A percentile compares a stretch with the other conserved stretches of the same genome.
Evolutionary conservation across 2,797 vertebrate genomes (phyloP).

Genomic region (Cottoperca gobio): DNA sequence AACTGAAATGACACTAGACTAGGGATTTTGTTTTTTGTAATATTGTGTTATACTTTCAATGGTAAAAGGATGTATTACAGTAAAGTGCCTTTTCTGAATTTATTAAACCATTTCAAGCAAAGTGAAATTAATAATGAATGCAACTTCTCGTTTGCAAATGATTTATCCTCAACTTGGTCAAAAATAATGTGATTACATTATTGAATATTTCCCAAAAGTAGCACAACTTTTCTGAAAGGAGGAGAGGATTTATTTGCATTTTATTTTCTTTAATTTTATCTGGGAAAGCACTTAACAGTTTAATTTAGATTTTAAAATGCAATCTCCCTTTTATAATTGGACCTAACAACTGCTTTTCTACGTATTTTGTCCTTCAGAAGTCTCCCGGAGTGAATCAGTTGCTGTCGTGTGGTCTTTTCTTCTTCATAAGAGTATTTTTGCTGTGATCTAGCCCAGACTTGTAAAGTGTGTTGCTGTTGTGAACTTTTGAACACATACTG

Average conservation of each 20-base stretch:
- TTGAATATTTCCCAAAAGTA: conserved; percentile 1
- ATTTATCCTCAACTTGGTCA: not conserved
- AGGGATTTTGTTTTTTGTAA: not conserved
- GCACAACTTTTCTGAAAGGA: not conserved
- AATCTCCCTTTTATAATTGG: not conserved
- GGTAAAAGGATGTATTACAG: not conserved
- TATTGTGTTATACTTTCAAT: not conserved
- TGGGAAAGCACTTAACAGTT: conserved; percentile 61
- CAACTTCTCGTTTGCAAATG: not conserved
- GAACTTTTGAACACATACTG: conserved; percentile 72
- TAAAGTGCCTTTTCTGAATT: not conserved
- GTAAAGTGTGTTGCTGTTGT: conserved; percentile 59
- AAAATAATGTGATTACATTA: conserved; percentile 3
- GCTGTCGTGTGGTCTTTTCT: conserved; percentile 18
- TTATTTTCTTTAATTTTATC: conserved; percentile 9
- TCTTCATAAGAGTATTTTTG: conserved; percentile 33
- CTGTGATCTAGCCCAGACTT: conserved; percentile 58
- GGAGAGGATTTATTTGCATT: not conserved
- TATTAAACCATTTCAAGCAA: not conserved
- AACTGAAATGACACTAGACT: not conserved
- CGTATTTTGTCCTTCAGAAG: conserved; percentile 31
- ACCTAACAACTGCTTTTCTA: conserved; percentile 1
- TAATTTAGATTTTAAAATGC: not conserved
- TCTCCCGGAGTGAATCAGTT: conserved; percentile 11
- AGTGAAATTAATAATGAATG: conserved; percentile 2